phyloP scores from a whole-genome alignment of 2,888 invertebrate genomes.

The Blera fallax region DNA sequence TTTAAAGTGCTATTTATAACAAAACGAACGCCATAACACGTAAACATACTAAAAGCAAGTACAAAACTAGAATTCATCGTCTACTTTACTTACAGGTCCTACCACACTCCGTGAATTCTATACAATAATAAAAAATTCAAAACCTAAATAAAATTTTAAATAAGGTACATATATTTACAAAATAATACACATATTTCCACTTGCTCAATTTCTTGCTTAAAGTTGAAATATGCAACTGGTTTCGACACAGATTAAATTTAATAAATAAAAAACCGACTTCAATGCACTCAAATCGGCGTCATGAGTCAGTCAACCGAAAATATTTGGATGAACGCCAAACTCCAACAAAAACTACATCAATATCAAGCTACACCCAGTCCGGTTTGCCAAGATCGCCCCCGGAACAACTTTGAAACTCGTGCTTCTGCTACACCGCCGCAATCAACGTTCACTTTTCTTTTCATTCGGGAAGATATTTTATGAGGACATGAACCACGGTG shows the following conservation, averaged over 20 bases:
- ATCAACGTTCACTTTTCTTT: slow-evolving; percentile 41
- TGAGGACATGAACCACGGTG: slow-evolving; percentile 5
- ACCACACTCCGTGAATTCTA: no score
- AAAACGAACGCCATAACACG: no score
- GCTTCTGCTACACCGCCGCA: not conserved
- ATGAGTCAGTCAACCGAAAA: slow-evolving; percentile 20
- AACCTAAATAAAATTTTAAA: no score
- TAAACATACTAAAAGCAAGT: no score
- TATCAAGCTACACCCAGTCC: slow-evolving; percentile 44
- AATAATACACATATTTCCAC: not conserved
- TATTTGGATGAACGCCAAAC: slow-evolving; percentile 8
- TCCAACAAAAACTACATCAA: not conserved
- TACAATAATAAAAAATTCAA: no score
- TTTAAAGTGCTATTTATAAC: no score
- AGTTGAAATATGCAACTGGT: not conserved
- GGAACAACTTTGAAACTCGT: slow-evolving; percentile 21
- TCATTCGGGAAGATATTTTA: slow-evolving; percentile 15
- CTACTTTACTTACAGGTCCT: no score
- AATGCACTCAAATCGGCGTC: not conserved
- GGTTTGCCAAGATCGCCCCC: slow-evolving; percentile 36
- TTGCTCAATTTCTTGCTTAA: not conserved
- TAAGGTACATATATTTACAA: no score
- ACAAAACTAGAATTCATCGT: no score
- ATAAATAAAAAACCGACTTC: not conserved
- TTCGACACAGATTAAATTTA: not conserved